Evolutionary conservation across 2,113 vertebrate genomes (phyloP).

Genomic region (Chelonoidis abingdonii): DNA sequence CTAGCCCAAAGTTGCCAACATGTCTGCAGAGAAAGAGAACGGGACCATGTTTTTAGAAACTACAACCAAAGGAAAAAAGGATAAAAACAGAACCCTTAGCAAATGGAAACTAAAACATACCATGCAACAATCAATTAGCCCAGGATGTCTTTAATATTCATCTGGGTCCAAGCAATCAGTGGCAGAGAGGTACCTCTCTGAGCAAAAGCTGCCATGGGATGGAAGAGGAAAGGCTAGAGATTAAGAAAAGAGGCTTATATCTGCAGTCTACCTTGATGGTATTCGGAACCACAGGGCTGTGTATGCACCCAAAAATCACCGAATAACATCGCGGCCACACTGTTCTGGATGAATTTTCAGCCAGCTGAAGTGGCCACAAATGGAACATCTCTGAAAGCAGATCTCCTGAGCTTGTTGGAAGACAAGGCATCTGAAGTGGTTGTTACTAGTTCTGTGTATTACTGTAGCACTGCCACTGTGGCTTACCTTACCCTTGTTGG

Average conservation of each 20-base stretch:
- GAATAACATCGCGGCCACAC: too few relatives aligned
- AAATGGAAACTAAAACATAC: neutral
- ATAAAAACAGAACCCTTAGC: neutral
- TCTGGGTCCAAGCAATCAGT: neutral
- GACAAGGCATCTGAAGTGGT: neutral
- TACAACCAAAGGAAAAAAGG: neutral
- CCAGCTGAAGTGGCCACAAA: too few relatives aligned
- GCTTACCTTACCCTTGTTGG: too few relatives aligned
- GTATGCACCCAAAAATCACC: too few relatives aligned
- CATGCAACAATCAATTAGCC: neutral
- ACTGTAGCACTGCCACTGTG: neutral
- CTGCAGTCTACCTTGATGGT: too few relatives aligned
- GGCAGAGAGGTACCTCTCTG: neutral
- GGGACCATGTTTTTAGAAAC: neutral
- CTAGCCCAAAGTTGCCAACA: too few relatives aligned
- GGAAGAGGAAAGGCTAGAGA: too few relatives aligned
- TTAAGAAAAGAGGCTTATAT: too few relatives aligned
- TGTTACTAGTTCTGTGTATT: neutral
- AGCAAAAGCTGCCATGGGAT: too few relatives aligned
- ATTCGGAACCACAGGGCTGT: too few relatives aligned
- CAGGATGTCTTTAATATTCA: too few relatives aligned
- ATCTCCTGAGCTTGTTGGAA: neutral
- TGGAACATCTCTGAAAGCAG: neutral
- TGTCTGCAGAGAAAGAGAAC: neutral
- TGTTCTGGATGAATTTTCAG: too few relatives aligned